Percentiles rank a stretch among this genome's conserved stretches.
These are phyloP conservation scores for Spheniscus humboldti DNA, from an alignment of 2,797 vertebrate species.

Conservation along the genomic window DNA sequence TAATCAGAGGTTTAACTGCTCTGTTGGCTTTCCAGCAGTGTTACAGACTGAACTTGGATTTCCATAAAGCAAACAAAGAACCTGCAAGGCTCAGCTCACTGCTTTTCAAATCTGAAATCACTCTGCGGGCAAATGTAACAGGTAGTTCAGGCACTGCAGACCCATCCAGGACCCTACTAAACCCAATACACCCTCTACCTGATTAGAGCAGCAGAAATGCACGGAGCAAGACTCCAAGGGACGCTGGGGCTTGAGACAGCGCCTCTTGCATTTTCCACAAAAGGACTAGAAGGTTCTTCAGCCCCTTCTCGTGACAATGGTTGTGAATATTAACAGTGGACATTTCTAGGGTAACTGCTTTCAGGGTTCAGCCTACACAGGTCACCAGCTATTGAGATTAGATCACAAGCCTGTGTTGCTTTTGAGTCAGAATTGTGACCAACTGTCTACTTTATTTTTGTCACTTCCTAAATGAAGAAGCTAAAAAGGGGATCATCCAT, in stretches of 20 bases:
- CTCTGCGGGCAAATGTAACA: rapidly evolving
- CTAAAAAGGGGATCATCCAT: not conserved
- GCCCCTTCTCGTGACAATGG: not conserved
- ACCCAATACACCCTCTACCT: not conserved
- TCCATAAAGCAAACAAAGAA: not conserved
- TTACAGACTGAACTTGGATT: not conserved
- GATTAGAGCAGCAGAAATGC: not conserved
- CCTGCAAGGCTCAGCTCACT: not conserved
- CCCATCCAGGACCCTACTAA: not conserved
- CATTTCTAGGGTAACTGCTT: not conserved
- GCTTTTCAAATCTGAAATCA: not conserved
- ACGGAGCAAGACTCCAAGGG: not conserved
- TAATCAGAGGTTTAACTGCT: not conserved
- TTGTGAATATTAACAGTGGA: not conserved
- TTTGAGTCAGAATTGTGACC: not conserved
- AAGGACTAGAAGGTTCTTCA: not conserved
- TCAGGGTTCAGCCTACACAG: not conserved
- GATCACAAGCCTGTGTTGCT: not conserved
- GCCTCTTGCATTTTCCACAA: not conserved
- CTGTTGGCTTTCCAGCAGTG: not conserved
- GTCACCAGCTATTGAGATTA: not conserved
- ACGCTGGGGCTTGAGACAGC: not conserved
- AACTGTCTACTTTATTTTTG: not conserved
- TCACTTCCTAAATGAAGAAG: not conserved
- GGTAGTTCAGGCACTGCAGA: not conserved